Percentiles rank a stretch among this genome's conserved stretches.
Conservation (phyloP, 2,888 invertebrate species). For the Encarsia formosa region DNA sequence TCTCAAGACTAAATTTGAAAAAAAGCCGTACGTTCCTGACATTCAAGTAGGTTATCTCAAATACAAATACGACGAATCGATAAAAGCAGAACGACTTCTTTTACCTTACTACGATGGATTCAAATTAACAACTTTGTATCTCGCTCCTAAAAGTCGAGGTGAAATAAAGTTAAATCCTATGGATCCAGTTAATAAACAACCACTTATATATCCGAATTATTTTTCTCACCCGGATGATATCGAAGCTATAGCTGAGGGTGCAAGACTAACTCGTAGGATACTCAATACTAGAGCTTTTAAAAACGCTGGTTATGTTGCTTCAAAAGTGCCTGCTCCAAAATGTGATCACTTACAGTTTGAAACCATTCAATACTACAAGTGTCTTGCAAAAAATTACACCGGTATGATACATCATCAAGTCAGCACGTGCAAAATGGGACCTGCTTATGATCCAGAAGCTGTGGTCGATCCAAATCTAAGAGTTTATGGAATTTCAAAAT, state of each 20-base stretch:
- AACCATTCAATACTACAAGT: slow-evolving; percentile 12
- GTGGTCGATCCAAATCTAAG: slow-evolving; percentile 48
- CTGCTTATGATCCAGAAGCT: slow-evolving; percentile 39
- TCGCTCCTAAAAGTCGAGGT: slow-evolving; percentile 29
- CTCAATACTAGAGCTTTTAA: slow-evolving; percentile 8
- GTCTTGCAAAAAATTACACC: slow-evolving; percentile 7
- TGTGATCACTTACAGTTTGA: slow-evolving; percentile 13
- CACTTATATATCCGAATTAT: slow-evolving; percentile 14
- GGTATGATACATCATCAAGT: slow-evolving; percentile 26
- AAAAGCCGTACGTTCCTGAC: slow-evolving; percentile 56
- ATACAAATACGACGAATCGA: not conserved
- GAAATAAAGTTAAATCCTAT: slow-evolving; percentile 26
- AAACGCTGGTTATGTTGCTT: not conserved
- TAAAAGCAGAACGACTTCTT: not conserved
- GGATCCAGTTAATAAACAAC: slow-evolving; percentile 10
- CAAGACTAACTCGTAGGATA: not conserved
- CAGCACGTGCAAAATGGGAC: slow-evolving; percentile 52
- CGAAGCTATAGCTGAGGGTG: slow-evolving; percentile 5
- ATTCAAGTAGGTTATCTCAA: slow-evolving; percentile 56
- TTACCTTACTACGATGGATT: slow-evolving; percentile 28
- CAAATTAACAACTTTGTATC: slow-evolving; percentile 6
- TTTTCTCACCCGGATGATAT: slow-evolving; percentile 11
- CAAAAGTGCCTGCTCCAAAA: slow-evolving; percentile 64
- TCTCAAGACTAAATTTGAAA: slow-evolving; percentile 57
- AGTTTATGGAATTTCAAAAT: slow-evolving; percentile 50